Evolutionary conservation across 2,113 vertebrate genomes (phyloP).

Genomic region (Coptodon bakossiorum): DNA sequence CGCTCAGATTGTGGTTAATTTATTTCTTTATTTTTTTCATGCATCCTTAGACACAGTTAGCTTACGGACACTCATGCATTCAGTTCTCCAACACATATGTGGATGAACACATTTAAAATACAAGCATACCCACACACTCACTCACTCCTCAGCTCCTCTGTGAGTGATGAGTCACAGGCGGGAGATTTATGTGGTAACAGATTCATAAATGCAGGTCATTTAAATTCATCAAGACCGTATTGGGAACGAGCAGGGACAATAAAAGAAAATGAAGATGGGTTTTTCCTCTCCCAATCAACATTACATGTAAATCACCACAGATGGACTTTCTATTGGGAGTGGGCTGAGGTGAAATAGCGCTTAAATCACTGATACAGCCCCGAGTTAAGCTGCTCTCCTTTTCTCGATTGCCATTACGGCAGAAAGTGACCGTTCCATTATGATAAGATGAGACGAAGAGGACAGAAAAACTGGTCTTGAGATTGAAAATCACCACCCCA

Average conservation of each 20-base stretch:
- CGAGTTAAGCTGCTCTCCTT: not conserved
- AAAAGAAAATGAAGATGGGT: constrained; percentile 10
- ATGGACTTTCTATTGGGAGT: not conserved
- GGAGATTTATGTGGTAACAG: constrained; percentile 6
- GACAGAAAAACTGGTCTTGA: not conserved
- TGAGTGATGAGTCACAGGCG: constrained; percentile 9
- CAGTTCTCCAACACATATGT: not conserved
- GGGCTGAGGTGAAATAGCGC: constrained; percentile 4
- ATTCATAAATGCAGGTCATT: constrained; percentile 34
- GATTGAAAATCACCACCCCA: not conserved
- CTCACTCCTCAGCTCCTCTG: not conserved
- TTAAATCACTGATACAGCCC: constrained; percentile 26
- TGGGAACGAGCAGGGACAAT: not conserved
- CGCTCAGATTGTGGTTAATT: not conserved
- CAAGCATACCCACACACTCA: not conserved
- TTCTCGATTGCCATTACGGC: not conserved
- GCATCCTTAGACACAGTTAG: constrained; percentile 6
- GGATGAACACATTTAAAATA: not conserved
- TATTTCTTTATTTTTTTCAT: not conserved
- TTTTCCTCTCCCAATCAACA: constrained; percentile 9
- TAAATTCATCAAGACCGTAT: constrained; percentile 15
- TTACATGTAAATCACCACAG: constrained; percentile 27
- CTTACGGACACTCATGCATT: not conserved
- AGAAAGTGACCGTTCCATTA: not conserved
- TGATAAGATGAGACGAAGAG: not conserved